Evolutionary conservation across 2,113 vertebrate genomes (phyloP).

Genomic region (Myotis lucifugus): DNA sequence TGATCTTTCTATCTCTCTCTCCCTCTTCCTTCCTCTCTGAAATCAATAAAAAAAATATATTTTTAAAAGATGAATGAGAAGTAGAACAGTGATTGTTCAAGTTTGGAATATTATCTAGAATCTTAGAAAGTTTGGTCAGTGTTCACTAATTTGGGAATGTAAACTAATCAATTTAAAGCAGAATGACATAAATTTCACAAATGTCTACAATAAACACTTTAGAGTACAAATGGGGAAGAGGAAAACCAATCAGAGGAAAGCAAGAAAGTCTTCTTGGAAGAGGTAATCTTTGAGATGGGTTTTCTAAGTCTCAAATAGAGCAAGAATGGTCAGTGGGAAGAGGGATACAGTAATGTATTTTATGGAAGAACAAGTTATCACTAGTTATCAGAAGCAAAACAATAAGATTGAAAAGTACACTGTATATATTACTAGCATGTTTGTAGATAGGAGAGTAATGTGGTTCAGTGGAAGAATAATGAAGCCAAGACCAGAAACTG

Average conservation of each 20-base stretch:
- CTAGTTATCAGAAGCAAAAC: background rate
- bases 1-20: too few species aligned
- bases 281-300: background rate
- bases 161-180: background rate
- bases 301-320: background rate
- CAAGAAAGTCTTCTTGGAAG: background rate
- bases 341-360: accelerated
- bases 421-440: background rate
- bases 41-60: too few species aligned
- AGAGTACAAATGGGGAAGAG: background rate
- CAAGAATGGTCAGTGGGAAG: background rate
- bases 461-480: background rate
- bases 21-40: too few species aligned
- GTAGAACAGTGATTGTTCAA: background rate
- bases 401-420: background rate
- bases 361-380: background rate
- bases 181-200: background rate
- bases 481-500: background rate
- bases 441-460: background rate
- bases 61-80: conserved; percentile 41
- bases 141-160: background rate
- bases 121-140: background rate
- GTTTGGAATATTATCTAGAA: background rate
- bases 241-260: background rate
- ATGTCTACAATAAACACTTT: background rate